Conservation (phyloP, 2,888 invertebrate species). For the Cephus pygmeus region DNA sequence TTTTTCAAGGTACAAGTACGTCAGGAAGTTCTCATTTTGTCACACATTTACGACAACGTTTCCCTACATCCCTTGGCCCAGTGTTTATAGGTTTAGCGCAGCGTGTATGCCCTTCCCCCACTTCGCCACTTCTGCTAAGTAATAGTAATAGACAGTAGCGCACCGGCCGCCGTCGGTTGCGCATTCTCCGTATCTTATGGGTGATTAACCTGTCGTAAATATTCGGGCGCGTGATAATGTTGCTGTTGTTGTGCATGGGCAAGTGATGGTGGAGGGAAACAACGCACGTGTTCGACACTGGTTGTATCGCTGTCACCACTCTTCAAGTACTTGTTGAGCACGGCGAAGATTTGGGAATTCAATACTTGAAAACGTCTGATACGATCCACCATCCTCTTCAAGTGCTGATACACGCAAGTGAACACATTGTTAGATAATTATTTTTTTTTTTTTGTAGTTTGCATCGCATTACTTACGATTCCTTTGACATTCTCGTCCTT, state of each 20-base stretch:
- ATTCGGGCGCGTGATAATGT: slow-evolving; percentile 70
- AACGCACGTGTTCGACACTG: slow-evolving; percentile 95
- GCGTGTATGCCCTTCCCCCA: neutral
- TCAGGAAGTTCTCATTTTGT: neutral
- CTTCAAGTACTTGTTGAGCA: slow-evolving; percentile 92
- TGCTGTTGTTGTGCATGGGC: slow-evolving; percentile 72
- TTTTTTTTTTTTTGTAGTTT: neutral
- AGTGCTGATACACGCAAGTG: slow-evolving; percentile 72
- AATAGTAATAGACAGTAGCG: neutral
- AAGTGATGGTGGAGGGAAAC: slow-evolving; percentile 90
- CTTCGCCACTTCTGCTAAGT: neutral
- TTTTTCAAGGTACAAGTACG: neutral
- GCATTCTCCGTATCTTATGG: slow-evolving; percentile 40
- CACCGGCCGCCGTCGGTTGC: neutral
- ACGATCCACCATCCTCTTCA: slow-evolving; percentile 97
- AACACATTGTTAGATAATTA: neutral
- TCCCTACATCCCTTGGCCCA: neutral
- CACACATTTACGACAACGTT: neutral
- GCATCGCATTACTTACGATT: slow-evolving; percentile 79
- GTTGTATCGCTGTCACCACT: slow-evolving; percentile 83
- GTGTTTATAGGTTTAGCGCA: neutral
- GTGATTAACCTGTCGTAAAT: slow-evolving; percentile 65
- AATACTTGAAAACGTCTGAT: slow-evolving; percentile 97
- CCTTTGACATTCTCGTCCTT: slow-evolving; percentile 96
- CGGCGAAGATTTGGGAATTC: slow-evolving; percentile 97